Evolutionary conservation across 2,113 vertebrate genomes (phyloP).

Genomic region (Carlito syrichta): DNA sequence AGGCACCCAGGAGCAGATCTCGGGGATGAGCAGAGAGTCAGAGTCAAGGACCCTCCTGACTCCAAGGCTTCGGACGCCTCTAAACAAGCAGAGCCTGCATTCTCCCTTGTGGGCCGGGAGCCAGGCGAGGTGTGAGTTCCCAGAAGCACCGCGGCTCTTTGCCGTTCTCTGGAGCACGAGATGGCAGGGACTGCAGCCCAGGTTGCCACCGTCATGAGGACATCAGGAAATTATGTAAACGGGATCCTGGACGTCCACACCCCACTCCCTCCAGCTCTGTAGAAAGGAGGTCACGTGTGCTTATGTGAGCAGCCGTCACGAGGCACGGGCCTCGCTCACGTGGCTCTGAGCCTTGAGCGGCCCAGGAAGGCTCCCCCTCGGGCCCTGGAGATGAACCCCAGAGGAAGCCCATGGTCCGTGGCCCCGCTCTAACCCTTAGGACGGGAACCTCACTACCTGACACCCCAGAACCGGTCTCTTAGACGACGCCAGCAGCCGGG

Average conservation of each 20-base stretch:
- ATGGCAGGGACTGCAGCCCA: neutral
- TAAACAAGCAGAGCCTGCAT: neutral
- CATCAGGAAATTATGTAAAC: neutral
- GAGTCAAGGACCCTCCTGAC: neutral
- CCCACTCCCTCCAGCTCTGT: neutral
- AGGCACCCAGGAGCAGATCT: neutral
- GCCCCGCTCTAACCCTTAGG: neutral
- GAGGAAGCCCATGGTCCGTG: neutral
- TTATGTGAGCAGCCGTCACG: neutral
- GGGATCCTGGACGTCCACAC: neutral
- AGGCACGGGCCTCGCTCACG: neutral
- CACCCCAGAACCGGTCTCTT: neutral
- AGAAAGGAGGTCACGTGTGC: neutral
- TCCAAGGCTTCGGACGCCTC: neutral
- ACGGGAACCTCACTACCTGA: neutral
- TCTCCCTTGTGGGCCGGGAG: neutral
- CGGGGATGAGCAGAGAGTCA: neutral
- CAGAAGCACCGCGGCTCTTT: neutral
- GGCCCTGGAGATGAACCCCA: neutral
- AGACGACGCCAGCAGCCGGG: neutral
- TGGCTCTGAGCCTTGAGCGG: neutral
- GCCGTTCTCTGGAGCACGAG: neutral
- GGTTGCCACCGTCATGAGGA: neutral
- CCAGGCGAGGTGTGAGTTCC: neutral
- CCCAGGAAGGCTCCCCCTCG: neutral